Evolutionary conservation across 2,797 vertebrate species (phyloP).

Genomic region (Sebastiscus albofasciatus): DNA sequence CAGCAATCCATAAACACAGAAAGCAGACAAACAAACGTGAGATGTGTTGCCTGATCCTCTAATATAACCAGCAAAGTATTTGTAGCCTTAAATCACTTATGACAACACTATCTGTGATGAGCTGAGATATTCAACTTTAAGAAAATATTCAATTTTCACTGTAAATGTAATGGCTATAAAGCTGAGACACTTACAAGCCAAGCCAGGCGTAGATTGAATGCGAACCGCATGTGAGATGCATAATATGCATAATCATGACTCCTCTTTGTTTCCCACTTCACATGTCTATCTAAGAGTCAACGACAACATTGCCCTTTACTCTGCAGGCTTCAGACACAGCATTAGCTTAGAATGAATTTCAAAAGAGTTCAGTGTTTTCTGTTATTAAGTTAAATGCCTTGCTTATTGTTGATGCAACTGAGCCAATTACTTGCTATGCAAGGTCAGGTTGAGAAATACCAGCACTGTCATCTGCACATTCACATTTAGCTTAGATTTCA

Average conservation of each 20-base stretch:
- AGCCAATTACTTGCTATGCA: neutral
- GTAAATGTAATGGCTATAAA: neutral
- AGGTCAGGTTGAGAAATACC: neutral
- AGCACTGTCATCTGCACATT: neutral
- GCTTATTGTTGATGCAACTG: neutral
- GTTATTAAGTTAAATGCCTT: neutral
- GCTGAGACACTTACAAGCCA: neutral
- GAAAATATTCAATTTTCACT: neutral
- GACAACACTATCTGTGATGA: neutral
- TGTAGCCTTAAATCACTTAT: neutral
- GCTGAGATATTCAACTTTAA: neutral
- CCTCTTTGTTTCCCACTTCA: neutral
- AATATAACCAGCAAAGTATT: constrained; percentile 29
- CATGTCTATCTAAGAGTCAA: neutral
- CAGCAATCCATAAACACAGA: constrained; percentile 46
- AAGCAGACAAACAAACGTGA: constrained; percentile 23
- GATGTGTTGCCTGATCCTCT: constrained; percentile 21
- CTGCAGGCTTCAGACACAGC: neutral
- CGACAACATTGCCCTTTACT: neutral
- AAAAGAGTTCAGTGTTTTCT: neutral
- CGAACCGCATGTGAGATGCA: neutral
- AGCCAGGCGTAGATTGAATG: neutral
- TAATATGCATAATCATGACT: neutral
- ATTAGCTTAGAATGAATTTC: neutral
- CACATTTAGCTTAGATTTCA: neutral